Conservation (phyloP, 1,140 invertebrate genomes). For the Reticulitermes speratus region DNA sequence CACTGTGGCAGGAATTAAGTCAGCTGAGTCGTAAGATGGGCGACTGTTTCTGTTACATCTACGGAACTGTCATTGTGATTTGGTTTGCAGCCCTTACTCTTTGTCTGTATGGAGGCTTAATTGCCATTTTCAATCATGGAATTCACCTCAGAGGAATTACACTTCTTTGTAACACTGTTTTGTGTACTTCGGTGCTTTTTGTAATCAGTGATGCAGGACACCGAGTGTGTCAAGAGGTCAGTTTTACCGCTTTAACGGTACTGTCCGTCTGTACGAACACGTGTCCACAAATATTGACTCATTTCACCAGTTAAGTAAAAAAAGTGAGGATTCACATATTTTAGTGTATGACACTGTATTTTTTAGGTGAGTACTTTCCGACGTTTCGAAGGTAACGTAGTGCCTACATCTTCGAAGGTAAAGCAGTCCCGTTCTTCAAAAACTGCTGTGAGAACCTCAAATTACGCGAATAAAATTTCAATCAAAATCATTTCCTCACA, state of each 20-base stretch:
- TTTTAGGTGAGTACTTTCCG: too few relatives aligned
- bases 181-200: background rate
- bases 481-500: too few relatives aligned
- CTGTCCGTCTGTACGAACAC: too few relatives aligned
- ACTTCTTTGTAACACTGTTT: background rate
- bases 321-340: too few relatives aligned
- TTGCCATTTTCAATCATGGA: background rate
- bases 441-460: too few relatives aligned
- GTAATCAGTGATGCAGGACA: background rate
- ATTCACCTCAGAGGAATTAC: background rate
- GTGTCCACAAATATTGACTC: too few relatives aligned
- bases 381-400: too few relatives aligned
- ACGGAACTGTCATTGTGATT: background rate
- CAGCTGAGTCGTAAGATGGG: background rate
- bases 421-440: too few relatives aligned
- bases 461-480: too few relatives aligned
- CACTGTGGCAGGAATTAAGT: background rate
- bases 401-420: too few relatives aligned
- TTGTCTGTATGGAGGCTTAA: background rate
- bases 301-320: too few relatives aligned
- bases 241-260: background rate
- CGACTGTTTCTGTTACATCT: background rate
- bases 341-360: too few relatives aligned
- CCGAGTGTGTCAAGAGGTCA: background rate
- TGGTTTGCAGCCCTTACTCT: background rate